Percentiles rank a stretch among this genome's conserved stretches.
phyloP scores from a whole-genome alignment of 2,797 vertebrate species.

The Clangula hyemalis region DNA sequence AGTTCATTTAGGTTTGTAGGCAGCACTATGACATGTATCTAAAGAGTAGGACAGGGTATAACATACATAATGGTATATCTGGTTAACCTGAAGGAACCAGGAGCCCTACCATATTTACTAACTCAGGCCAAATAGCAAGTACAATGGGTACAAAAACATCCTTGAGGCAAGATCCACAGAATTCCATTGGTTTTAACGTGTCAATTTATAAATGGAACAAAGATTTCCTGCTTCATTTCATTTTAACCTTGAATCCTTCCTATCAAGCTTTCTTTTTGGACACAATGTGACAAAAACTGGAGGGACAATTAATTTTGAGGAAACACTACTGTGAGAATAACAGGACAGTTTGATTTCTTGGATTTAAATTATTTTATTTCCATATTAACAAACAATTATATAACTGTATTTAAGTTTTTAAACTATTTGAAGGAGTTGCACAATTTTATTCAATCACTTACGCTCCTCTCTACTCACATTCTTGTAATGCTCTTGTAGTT shows the following conservation, averaged over 20 bases:
- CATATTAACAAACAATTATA: background rate
- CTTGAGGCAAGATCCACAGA: background rate
- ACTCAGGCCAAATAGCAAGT: background rate
- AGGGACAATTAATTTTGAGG: background rate
- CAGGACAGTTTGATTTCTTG: background rate
- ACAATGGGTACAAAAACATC: background rate
- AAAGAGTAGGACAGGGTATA: background rate
- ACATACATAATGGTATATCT: too few species aligned
- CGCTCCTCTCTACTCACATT: background rate
- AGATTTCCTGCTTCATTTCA: background rate
- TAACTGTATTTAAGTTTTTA: background rate
- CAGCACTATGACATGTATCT: background rate
- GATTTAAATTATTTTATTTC: background rate
- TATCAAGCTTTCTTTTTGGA: background rate
- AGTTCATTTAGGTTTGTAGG: background rate
- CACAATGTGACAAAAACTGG: background rate
- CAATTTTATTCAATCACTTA: background rate
- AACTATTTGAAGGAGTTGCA: background rate
- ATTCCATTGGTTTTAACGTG: background rate
- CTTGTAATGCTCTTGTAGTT: background rate
- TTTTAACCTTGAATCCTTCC: background rate
- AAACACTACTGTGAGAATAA: background rate
- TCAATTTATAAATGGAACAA: background rate
- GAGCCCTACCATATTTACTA: background rate
- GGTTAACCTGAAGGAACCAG: background rate